Percentiles rank a stretch among this genome's conserved stretches.
Evolutionary conservation across 2,888 invertebrate genomes (phyloP).

Genomic region (Apoda limacodes): DNA sequence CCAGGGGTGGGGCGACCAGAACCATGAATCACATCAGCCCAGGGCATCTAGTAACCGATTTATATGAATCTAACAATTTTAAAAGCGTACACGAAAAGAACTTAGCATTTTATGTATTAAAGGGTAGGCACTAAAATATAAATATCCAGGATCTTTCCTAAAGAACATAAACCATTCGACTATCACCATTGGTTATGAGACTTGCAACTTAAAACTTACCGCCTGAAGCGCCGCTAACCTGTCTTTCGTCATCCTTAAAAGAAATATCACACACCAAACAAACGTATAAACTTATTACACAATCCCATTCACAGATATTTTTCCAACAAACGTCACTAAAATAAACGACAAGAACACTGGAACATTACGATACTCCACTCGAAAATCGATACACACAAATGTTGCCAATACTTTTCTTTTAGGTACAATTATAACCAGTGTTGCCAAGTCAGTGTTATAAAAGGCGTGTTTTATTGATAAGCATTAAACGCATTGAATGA

Average conservation of each 20-base stretch:
- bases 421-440: too few species aligned
- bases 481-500: too few species aligned
- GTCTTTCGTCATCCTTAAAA: constrained; percentile 91
- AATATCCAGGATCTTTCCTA: too few species aligned
- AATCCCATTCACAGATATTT: constrained; percentile 84
- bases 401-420: too few species aligned
- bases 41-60: too few species aligned
- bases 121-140: too few species aligned
- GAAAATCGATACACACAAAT: constrained; percentile 88
- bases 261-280: constrained; percentile 76
- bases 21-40: too few species aligned
- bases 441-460: too few species aligned
- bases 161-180: constrained; percentile 20
- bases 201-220: constrained; percentile 70
- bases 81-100: too few species aligned
- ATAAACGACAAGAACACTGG: constrained; percentile 78
- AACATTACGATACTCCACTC: constrained; percentile 76
- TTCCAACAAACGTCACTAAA: constrained; percentile 79
- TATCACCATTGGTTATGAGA: constrained; percentile 40
- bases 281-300: constrained; percentile 75
- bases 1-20: constrained; percentile 60
- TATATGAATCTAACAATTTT: too few species aligned
- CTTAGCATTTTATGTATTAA: too few species aligned
- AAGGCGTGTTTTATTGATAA: too few species aligned
- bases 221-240: constrained; percentile 96